Conservation (phyloP, 2,888 invertebrate species). For the Drosophila rubida region DNA sequence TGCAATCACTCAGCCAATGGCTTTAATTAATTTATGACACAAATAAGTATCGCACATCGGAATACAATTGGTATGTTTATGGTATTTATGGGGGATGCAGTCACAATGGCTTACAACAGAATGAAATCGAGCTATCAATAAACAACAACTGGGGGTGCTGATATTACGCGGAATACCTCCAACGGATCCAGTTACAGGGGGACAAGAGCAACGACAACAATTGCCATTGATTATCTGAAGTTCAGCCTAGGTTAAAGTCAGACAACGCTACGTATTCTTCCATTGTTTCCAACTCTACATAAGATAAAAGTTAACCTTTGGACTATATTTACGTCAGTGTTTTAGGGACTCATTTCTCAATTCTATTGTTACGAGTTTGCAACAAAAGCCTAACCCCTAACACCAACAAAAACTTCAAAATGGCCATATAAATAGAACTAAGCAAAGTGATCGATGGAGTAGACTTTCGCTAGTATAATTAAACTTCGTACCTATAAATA, state of each 20-base stretch:
- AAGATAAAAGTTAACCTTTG: background rate
- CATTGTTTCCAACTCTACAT: background rate
- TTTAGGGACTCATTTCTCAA: too few species aligned
- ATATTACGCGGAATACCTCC: background rate
- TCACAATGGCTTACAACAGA: slow-evolving; percentile 2
- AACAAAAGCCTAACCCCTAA: background rate
- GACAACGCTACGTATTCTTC: background rate
- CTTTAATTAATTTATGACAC: slow-evolving; percentile 36
- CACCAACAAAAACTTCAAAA: background rate
- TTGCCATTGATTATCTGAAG: slow-evolving; percentile 2
- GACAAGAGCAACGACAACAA: background rate
- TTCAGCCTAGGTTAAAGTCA: background rate
- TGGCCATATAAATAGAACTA: background rate
- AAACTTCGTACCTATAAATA: background rate
- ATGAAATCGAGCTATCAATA: slow-evolving; percentile 15
- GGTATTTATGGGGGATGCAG: slow-evolving; percentile 12
- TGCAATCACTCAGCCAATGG: slow-evolving; percentile 15
- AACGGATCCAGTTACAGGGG: background rate
- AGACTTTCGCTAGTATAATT: background rate
- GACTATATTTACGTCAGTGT: background rate
- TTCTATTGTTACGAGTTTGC: background rate
- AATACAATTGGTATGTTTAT: slow-evolving; percentile 34
- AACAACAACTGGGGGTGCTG: background rate
- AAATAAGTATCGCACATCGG: slow-evolving; percentile 7
- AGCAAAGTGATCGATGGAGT: background rate